A percentile compares a stretch with the other conserved stretches of the same genome.
Evolutionary conservation across 2,888 invertebrate genomes (phyloP).

Genomic region (Pteria penguin): DNA sequence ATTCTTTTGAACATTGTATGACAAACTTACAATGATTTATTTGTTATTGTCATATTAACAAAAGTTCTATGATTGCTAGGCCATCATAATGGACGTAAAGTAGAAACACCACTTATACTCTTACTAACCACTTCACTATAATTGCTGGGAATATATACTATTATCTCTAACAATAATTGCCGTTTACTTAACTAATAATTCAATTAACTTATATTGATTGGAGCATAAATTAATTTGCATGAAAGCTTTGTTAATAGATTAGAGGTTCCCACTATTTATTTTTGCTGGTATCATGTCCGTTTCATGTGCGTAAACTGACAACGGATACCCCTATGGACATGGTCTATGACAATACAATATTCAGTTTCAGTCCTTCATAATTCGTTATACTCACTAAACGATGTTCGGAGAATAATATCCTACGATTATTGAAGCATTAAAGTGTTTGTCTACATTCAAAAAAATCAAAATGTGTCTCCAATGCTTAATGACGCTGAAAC

Average conservation of each 20-base stretch:
- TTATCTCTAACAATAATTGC: too few species aligned
- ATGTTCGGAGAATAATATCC: neutral
- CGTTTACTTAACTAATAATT: neutral
- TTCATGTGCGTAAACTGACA: neutral
- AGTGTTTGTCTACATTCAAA: neutral
- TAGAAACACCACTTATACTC: too few species aligned
- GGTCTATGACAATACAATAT: neutral
- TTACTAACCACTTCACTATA: too few species aligned
- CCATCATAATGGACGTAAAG: too few species aligned
- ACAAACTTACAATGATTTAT: too few species aligned
- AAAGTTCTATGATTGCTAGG: too few species aligned
- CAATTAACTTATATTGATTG: neutral
- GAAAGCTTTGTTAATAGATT: neutral
- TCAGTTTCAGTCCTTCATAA: neutral
- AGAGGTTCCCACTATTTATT: neutral
- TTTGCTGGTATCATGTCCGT: neutral
- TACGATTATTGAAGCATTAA: slow-evolving; percentile 3
- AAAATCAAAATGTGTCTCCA: neutral
- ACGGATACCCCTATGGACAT: neutral
- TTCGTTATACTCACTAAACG: neutral
- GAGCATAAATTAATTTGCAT: neutral
- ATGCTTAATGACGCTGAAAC: neutral
- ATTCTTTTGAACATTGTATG: too few species aligned
- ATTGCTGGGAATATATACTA: too few species aligned
- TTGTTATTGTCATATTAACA: too few species aligned